A percentile compares a stretch with the other conserved stretches of the same genome.
Conservation (phyloP, 2,888 invertebrate species). For the Spatulosminthurus flaviceps region DNA sequence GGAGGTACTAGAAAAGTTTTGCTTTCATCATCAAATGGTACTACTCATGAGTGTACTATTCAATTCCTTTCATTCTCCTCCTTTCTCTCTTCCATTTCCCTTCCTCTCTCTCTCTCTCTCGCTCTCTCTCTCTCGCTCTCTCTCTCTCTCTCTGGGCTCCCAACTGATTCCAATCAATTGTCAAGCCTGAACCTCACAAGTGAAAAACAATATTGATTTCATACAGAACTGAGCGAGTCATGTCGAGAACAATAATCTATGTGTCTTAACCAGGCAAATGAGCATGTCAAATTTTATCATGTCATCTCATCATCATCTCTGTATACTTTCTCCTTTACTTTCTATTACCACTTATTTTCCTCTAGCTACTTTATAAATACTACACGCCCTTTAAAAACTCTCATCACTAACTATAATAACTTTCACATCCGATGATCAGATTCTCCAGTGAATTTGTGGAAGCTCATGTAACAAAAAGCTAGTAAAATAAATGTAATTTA, state of each 20-base stretch:
- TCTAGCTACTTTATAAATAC: too few relatives aligned
- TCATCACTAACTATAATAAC: too few relatives aligned
- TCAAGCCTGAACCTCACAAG: neutral
- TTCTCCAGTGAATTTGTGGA: too few relatives aligned
- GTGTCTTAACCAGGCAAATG: neutral
- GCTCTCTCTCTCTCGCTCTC: neutral
- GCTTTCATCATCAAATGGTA: too few relatives aligned
- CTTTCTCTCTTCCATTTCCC: neutral
- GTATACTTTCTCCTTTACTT: too few relatives aligned
- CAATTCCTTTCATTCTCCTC: neutral
- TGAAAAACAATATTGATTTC: slow-evolving; percentile 7
- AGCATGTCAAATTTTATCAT: neutral
- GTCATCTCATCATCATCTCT: neutral
- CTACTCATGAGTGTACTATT: too few relatives aligned
- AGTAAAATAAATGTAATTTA: too few relatives aligned
- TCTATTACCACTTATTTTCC: too few relatives aligned
- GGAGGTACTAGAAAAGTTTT: too few relatives aligned
- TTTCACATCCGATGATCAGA: too few relatives aligned
- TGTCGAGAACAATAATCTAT: slow-evolving; percentile 10
- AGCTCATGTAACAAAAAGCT: too few relatives aligned
- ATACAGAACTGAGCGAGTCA: neutral
- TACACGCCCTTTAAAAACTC: too few relatives aligned
- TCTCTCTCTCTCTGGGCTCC: neutral
- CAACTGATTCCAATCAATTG: slow-evolving; percentile 3
- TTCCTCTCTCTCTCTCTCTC: neutral